Conservation (phyloP, 2,797 vertebrate genomes). For the Selene dorsalis region DNA sequence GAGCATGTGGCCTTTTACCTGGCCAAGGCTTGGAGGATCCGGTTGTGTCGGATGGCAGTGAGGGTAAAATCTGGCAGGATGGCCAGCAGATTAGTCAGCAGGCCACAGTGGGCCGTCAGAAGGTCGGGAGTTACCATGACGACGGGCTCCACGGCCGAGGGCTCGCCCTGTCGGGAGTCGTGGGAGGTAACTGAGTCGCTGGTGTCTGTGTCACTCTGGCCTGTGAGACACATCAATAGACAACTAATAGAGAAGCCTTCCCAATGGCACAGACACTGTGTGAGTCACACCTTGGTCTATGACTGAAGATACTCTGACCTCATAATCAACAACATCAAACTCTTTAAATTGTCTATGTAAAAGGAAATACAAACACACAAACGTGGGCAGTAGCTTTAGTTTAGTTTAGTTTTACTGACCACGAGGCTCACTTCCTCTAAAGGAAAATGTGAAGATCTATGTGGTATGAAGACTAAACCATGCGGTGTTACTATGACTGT, state of each 20-base stretch:
- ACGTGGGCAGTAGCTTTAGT: constrained; percentile 16
- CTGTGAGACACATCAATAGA: constrained; percentile 75
- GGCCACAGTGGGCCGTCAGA: constrained; percentile 89
- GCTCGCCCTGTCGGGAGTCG: constrained; percentile 77
- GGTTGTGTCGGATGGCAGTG: constrained; percentile 82
- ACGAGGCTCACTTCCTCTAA: constrained; percentile 14
- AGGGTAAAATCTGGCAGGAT: constrained; percentile 88
- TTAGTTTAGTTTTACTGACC: constrained; percentile 18
- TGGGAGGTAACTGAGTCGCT: constrained; percentile 81
- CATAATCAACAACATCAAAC: constrained; percentile 37
- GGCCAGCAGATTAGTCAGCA: constrained; percentile 90
- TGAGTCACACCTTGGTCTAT: constrained; percentile 27
- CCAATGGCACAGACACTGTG: neutral
- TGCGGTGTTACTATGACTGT: constrained; percentile 17
- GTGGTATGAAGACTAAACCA: constrained; percentile 21
- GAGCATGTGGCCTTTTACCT: constrained; percentile 81
- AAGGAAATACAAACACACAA: constrained; percentile 34
- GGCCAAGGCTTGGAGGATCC: constrained; percentile 85
- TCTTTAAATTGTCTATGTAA: constrained; percentile 16
- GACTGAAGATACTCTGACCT: constrained; percentile 16
- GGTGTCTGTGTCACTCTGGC: constrained; percentile 87
- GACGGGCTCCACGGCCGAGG: constrained; percentile 72
- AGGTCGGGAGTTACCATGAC: constrained; percentile 91
- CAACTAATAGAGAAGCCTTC: constrained; percentile 40
- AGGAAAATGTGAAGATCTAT: constrained; percentile 34